phyloP scores from a whole-genome alignment of 1,140 invertebrate genomes.

The Frieseomelitta varia region DNA sequence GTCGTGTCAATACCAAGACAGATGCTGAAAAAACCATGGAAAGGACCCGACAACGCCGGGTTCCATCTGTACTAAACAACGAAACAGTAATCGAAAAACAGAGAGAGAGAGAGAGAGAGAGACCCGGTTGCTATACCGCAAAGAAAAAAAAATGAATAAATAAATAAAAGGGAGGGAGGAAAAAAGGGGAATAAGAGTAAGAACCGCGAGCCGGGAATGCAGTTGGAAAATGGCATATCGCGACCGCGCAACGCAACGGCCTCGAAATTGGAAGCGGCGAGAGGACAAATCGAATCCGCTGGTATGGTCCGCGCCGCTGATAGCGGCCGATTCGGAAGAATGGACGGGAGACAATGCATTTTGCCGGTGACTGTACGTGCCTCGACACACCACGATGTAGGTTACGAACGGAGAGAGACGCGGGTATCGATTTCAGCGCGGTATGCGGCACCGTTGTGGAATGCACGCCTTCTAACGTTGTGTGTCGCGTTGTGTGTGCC shows the following conservation, averaged over 20 bases:
- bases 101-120: background rate
- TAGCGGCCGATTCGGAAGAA: conserved; percentile 18
- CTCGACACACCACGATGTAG: conserved; percentile 73
- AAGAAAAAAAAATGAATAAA: background rate
- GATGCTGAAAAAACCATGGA: background rate
- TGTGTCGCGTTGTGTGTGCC: background rate
- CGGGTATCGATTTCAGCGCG: conserved; percentile 80
- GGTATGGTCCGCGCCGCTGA: background rate
- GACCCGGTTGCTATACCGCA: background rate
- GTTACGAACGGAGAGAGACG: conserved; percentile 77
- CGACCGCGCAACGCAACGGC: background rate
- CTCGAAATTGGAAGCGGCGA: conserved; percentile 8
- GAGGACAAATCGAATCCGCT: conserved; percentile 34
- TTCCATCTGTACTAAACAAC: background rate
- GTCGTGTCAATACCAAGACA: background rate
- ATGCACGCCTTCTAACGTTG: conserved; percentile 69
- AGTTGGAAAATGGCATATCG: background rate
- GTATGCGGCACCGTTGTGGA: conserved; percentile 79
- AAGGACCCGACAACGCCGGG: background rate
- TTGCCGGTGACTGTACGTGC: conserved; percentile 70
- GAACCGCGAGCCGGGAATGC: background rate
- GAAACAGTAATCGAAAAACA: background rate
- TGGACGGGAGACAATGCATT: conserved; percentile 40
- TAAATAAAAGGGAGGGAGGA: background rate
- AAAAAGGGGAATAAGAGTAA: background rate